A percentile compares a stretch with the other conserved stretches of the same genome.
phyloP scores from a whole-genome alignment of 92 coral and sea anemone species.

The Phenganax subtilis region DNA sequence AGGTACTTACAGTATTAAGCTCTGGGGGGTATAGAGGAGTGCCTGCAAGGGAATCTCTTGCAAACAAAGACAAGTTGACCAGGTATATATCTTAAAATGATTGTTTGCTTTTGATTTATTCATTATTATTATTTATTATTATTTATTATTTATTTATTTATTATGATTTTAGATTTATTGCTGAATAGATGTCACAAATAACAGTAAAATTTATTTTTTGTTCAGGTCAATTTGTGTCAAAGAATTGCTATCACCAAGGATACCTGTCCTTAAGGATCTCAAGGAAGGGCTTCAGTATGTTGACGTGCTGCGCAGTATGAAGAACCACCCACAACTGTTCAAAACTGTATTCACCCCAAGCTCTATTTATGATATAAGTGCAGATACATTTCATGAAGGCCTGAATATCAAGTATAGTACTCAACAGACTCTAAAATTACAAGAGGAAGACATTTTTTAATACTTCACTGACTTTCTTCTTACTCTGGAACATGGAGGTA shows the following conservation, averaged over 20 bases:
- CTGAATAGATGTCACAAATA: too few relatives aligned
- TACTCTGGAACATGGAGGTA: background rate
- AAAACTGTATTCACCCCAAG: conserved; percentile 37
- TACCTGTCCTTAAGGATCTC: conserved; percentile 2
- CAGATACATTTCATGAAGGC: too few relatives aligned
- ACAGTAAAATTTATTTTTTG: too few relatives aligned
- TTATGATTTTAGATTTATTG: background rate
- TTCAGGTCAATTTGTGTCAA: too few relatives aligned
- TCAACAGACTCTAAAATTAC: too few relatives aligned
- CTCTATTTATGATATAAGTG: too few relatives aligned
- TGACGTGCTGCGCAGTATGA: background rate
- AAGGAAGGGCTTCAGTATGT: conserved; percentile 12
- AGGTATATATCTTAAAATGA: background rate
- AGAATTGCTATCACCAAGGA: background rate
- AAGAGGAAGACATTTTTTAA: too few relatives aligned
- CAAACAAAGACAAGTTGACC: background rate
- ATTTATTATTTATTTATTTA: background rate
- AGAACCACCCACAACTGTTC: conserved; percentile 36
- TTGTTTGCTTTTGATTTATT: background rate
- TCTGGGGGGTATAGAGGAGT: background rate
- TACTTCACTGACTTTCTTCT: too few relatives aligned
- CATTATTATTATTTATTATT: background rate
- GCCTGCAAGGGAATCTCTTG: background rate
- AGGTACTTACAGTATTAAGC: background rate
- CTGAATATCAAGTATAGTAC: too few relatives aligned